Percentiles rank a stretch among this genome's conserved stretches.
Conservation (phyloP, 2,888 invertebrate genomes). For the Rhagonycha fulva region DNA sequence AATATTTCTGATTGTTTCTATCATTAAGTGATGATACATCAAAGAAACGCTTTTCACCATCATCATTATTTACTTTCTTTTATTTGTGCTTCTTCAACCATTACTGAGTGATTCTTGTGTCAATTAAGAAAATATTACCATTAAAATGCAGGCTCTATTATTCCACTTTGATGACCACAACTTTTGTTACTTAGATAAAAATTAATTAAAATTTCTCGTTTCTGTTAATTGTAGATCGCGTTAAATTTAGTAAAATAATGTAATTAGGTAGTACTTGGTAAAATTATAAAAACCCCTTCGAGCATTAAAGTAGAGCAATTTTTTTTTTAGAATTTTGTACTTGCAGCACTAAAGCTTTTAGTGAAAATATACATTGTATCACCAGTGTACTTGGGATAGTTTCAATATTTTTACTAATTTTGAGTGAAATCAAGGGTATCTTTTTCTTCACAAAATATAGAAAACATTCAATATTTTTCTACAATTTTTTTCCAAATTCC, state of each 20-base stretch:
- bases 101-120: conserved; percentile 27
- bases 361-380: not conserved
- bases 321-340: not conserved
- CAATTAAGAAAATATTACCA: conserved; percentile 39
- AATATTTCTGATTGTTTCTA: conserved; percentile 4
- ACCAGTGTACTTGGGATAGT: not conserved
- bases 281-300: not conserved
- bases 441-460: too few species aligned
- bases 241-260: not conserved
- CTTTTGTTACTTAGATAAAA: not conserved
- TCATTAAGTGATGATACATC: conserved; percentile 22
- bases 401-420: not conserved
- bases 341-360: not conserved
- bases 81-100: conserved; percentile 29
- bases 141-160: conserved; percentile 37
- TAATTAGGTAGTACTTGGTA: too few species aligned
- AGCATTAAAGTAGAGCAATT: not conserved
- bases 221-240: not conserved
- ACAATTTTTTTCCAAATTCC: too few species aligned
- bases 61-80: conserved; percentile 14
- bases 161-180: conserved; percentile 22
- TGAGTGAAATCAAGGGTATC: too few species aligned
- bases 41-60: conserved; percentile 15
- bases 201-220: not conserved
- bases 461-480: too few species aligned